Conservation (phyloP, 1,140 invertebrate species). For the Mycetomoellerius zeteki region DNA sequence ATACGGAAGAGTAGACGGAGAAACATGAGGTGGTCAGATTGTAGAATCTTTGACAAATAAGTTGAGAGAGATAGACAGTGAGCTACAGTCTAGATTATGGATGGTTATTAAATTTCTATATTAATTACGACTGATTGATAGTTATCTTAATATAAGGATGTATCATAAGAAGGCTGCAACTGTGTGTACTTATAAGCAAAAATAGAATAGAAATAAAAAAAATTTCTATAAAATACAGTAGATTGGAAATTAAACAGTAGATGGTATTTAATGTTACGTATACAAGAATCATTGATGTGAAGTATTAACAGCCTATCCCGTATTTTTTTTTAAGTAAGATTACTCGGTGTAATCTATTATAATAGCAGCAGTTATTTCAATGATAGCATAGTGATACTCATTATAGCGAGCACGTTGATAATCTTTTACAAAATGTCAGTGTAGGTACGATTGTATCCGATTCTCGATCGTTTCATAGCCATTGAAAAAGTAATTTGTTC, state of each 20-base stretch:
- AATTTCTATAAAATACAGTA: not conserved
- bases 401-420: conserved; percentile 10
- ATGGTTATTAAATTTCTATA: conserved; percentile 39
- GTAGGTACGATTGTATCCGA: conserved; percentile 15
- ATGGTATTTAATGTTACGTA: not conserved
- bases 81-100: not conserved
- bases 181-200: not conserved
- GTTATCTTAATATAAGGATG: not conserved
- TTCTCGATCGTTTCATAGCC: conserved; percentile 12
- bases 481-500: conserved; percentile 64
- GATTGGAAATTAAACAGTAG: not conserved
- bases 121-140: conserved; percentile 37
- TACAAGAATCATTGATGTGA: not conserved
- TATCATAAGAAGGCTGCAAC: too few relatives aligned
- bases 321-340: not conserved
- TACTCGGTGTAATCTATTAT: conserved; percentile 9
- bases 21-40: not conserved
- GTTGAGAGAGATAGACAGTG: not conserved
- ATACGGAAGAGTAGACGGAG: conserved; percentile 36
- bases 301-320: not conserved
- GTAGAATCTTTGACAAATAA: conserved; percentile 15
- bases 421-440: conserved; percentile 24
- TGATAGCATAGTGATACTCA: not conserved
- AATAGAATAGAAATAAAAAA: too few relatives aligned
- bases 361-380: conserved; percentile 43